A percentile compares a stretch with the other conserved stretches of the same genome.
These are phyloP conservation scores for Enteromius thamalakanensis DNA, from an alignment of 2,797 vertebrate species.

Conservation along the genomic window DNA sequence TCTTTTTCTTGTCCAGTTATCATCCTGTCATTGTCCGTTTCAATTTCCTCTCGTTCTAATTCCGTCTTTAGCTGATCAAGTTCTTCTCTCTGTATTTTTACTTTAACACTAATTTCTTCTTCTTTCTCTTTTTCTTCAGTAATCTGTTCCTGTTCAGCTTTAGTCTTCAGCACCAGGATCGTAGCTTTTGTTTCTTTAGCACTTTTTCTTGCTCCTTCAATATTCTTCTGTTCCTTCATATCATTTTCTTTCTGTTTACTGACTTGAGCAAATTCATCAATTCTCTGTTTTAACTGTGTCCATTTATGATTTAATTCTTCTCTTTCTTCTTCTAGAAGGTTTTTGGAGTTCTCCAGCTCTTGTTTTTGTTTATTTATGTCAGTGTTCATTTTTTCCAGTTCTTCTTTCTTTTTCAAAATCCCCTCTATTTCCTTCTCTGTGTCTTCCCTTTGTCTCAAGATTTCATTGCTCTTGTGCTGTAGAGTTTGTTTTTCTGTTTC, in stretches of 20 bases:
- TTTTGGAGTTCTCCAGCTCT: not conserved
- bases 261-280: not conserved
- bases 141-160: not conserved
- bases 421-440: not conserved
- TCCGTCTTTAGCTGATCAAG: not conserved
- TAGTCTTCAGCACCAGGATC: not conserved
- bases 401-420: constrained; percentile 4
- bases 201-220: constrained; percentile 8
- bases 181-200: not conserved
- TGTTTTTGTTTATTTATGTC: constrained; percentile 15
- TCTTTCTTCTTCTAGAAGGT: constrained; percentile 28
- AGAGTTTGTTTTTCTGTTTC: constrained; percentile 21
- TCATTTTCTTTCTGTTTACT: not conserved
- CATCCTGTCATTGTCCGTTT: not conserved
- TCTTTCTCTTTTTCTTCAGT: constrained; percentile 5
- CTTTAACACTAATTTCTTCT: not conserved
- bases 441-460: not conserved
- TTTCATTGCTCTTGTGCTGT: not conserved
- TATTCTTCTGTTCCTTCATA: not conserved
- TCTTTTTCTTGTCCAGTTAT: not conserved
- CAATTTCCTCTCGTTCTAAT: not conserved
- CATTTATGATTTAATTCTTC: constrained; percentile 1
- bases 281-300: not conserved
- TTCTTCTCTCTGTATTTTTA: not conserved
- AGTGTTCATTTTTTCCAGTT: not conserved